Evolutionary conservation across 2,113 vertebrate species (phyloP), one percentile per base, ranked within the genome.

Genomic region (Riparia riparia): DNA sequence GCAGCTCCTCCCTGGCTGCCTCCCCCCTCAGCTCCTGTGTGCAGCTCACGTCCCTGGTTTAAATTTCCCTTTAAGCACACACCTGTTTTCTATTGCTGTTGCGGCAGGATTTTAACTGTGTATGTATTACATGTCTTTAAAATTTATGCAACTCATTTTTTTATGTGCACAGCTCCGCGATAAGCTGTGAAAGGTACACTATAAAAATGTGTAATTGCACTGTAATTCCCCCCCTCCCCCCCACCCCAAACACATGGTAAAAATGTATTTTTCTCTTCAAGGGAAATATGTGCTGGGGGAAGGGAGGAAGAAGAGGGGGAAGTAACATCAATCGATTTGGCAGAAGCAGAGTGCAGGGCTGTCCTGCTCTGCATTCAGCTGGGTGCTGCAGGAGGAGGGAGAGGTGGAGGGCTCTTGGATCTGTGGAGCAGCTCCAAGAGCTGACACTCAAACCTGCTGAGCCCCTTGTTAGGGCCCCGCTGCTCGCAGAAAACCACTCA

Each of bases 141-240:
- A 97, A 97, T 97, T 95, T 97, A 96, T 97, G 96, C 93, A 94
- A 90, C 91, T 94, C 95, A 92, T 92, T 96, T 96, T 96, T 95
- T 94, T 93, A 95, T 92, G 91, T 69, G 95, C 87, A 77, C 83
- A 78, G 80, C 91, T 95, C 83, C 6, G n/a, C 26, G 22, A 96
- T 95, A 85, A 94, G 93, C 86, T 14, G 10, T 82, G 93, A 96
- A 97, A 95, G 94, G 93, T 63, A n/a, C 2, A n/a, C 88, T 82
- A 92, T 97, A 96, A 97, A 97, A 96, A 93, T 73, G 71, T 39
- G 82, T 93, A 97, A 96, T 97, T 96, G 93, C 81, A 49, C 91
- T 80, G 93, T 96, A 95, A 94, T 96, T 76, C 89, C 74, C 51
- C 26, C 15, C 17, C 73, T 71, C 73, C 74, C 3, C 70, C 3